These are phyloP conservation scores for Rafetus swinhoei DNA, from an alignment of 2,113 vertebrate genomes.

Conservation along the genomic window DNA sequence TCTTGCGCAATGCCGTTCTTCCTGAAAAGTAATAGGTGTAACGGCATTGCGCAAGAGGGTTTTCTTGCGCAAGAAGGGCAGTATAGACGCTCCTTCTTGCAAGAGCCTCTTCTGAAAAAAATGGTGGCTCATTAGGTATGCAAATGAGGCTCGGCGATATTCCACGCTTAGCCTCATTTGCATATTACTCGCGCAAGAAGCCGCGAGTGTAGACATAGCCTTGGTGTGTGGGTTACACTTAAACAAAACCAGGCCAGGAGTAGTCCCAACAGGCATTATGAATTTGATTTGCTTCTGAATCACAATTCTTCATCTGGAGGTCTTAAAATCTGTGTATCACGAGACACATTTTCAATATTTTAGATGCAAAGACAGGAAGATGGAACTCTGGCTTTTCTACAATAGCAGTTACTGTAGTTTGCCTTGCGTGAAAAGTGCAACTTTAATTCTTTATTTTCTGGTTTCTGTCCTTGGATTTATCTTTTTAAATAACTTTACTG, in stretches of 20 bases:
- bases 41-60: no score
- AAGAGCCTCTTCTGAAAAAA: no score
- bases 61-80: no score
- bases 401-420: accelerated
- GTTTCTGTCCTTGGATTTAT: background rate
- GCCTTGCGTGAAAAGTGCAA: background rate
- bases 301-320: background rate
- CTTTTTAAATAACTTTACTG: background rate
- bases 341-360: accelerated
- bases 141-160: no score
- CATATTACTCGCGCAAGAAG: no score
- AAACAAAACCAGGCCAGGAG: accelerated
- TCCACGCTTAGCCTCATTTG: no score
- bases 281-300: background rate
- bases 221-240: no score
- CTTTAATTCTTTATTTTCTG: background rate
- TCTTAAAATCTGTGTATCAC: background rate
- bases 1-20: no score
- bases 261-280: background rate
- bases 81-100: no score
- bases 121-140: no score
- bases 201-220: no score
- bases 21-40: no score
- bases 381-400: background rate
- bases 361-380: accelerated